Evolutionary conservation across 2,113 vertebrate species (phyloP).

Genomic region (Petrocephalus zakoni): DNA sequence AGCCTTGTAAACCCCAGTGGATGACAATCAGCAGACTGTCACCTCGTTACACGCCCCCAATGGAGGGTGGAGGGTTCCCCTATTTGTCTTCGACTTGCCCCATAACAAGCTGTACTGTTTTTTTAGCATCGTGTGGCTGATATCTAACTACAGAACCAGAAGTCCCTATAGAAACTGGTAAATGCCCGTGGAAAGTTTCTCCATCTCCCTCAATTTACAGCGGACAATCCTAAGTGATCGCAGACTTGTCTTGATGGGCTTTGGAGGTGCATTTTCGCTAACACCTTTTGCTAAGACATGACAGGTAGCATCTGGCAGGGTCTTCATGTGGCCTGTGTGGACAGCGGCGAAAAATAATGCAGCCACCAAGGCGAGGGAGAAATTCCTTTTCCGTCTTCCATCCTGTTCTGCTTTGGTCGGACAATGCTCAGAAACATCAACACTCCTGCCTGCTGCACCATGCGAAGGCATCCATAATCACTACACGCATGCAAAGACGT

Average conservation of each 20-base stretch:
- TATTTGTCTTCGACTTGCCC: not conserved
- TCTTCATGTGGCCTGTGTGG: not conserved
- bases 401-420: not conserved
- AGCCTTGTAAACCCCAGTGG: not conserved
- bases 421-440: not conserved
- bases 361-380: not conserved
- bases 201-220: not conserved
- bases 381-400: not conserved
- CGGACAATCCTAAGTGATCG: not conserved
- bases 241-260: not conserved
- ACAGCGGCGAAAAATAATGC: not conserved
- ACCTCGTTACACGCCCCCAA: not conserved
- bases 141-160: not conserved
- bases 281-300: not conserved
- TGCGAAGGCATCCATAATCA: not conserved
- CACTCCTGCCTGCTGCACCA: not conserved
- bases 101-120: not conserved
- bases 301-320: not conserved
- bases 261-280: not conserved
- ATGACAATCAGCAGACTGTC: not conserved
- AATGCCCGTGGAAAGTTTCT: not conserved
- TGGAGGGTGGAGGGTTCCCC: not conserved
- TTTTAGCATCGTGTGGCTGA: not conserved
- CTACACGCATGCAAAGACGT: not conserved
- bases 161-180: not conserved